Base-by-base conservation (phyloP, 2,888 invertebrate species). In the Tenodera sinensis region DNA sequence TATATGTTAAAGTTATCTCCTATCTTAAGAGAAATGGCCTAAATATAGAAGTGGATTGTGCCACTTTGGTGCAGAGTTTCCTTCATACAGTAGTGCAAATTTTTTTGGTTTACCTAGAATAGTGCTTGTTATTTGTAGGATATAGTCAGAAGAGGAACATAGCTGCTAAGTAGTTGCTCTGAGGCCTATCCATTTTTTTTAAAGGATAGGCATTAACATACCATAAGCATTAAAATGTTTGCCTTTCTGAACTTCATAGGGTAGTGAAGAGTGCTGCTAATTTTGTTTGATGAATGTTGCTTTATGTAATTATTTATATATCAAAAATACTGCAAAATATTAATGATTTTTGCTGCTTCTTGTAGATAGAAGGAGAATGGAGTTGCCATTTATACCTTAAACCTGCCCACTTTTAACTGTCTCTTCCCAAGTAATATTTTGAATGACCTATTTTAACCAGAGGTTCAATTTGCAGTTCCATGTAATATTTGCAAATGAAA, bases 311-410 rank as follows among this genome's bases (percentile, higher is more conserved):
- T 47, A 85, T 15, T 71, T 34, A 81, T 42, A 42, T 42, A 42
- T 42, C 71, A 81, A 81, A 20, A 54, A 1, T 20, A 34, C 34
- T 25, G 42, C 87, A 83, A 34, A 30, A 87, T 27, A 54, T 87
- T 28, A 28, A 14, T 34, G 25, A 28, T 27, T 3, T 85, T 85
- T 28, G 42, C 42, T 28, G 85, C 87, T 87, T 34, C 82, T 3
- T 20, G 87, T 87, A 87, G 87, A 82, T 87, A 87, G 87, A 87
- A 34, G 82, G 42, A 85, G 85, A 85, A 85, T 28, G 42, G 87
- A 87, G 71, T 28, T 86, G 25, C 86, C 30, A 28, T 20, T 81
- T 81, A 30, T 30, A 34, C 34, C 27, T 27, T 71, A 30, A 82
- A 15, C 87, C 85, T 54, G 8, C 54, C 54, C 42, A 7, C 12